Evolutionary conservation across 2,888 invertebrate species (phyloP).

Genomic region (Drosophila rubida): DNA sequence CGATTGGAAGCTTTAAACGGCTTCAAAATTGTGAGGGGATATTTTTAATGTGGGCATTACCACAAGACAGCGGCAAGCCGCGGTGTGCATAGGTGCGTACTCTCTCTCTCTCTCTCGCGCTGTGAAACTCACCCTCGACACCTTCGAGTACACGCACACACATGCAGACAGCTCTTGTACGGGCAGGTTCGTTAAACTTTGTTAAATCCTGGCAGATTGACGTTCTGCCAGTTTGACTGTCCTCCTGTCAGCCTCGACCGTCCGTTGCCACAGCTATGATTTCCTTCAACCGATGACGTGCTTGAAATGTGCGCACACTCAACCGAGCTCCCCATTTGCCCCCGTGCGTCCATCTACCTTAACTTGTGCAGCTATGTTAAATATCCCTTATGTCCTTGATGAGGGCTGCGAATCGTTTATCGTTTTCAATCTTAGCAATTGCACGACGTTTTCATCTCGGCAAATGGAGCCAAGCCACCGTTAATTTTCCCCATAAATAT

Average conservation of each 20-base stretch:
- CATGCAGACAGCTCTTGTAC: slow-evolving; percentile 1
- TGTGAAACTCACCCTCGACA: background rate
- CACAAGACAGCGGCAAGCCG: slow-evolving; percentile 31
- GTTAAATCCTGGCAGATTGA: slow-evolving; percentile 51
- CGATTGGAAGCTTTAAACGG: background rate
- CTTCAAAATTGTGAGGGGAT: slow-evolving; percentile 17
- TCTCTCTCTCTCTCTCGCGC: background rate
- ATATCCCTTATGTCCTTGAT: slow-evolving; percentile 66
- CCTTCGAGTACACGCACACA: slow-evolving; percentile 6
- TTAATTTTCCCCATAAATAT: slow-evolving; percentile 33
- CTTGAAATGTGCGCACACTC: slow-evolving; percentile 68
- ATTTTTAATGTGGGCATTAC: slow-evolving; percentile 18
- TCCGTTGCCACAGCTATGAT: slow-evolving; percentile 29
- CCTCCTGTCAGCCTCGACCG: background rate
- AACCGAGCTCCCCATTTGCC: slow-evolving; percentile 11
- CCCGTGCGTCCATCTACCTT: background rate
- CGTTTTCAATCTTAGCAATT: slow-evolving; percentile 40
- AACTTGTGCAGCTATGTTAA: slow-evolving; percentile 50
- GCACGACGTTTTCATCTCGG: slow-evolving; percentile 25
- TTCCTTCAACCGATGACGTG: slow-evolving; percentile 62
- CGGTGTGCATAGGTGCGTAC: slow-evolving; percentile 34
- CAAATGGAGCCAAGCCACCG: slow-evolving; percentile 19
- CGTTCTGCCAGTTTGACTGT: slow-evolving; percentile 38
- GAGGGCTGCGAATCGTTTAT: slow-evolving; percentile 41
- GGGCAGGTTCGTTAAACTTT: slow-evolving; percentile 79